These are phyloP conservation scores for Pterocles orientalis DNA, from an alignment of 2,113 vertebrate genomes.

Conservation along the genomic window DNA sequence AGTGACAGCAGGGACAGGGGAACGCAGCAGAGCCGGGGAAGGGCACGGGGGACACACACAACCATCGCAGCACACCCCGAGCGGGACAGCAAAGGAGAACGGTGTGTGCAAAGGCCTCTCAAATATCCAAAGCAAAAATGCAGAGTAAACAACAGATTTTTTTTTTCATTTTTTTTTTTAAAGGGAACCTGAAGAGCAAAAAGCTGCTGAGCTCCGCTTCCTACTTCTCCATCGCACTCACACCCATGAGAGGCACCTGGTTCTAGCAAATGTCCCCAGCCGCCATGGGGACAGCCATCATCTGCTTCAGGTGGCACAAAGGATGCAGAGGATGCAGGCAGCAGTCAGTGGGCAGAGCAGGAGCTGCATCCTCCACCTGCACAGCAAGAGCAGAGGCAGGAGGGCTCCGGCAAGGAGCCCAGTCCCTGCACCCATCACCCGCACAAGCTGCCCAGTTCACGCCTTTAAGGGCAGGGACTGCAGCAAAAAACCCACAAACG, in stretches of 20 bases:
- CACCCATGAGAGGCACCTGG: not conserved
- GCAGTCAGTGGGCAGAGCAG: not conserved
- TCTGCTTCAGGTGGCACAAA: no score
- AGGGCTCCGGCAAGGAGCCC: not conserved
- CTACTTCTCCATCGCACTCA: not conserved
- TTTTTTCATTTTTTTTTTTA: not conserved
- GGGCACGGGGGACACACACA: not conserved
- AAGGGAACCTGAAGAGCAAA: not conserved
- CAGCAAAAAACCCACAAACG: fast-evolving
- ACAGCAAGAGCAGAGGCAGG: not conserved
- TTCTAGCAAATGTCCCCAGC: not conserved
- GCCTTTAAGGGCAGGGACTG: not conserved
- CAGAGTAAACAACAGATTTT: not conserved
- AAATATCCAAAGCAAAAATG: not conserved
- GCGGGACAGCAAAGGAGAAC: not conserved
- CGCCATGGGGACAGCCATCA: not conserved
- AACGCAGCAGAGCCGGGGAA: fast-evolving
- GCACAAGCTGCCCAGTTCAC: not conserved
- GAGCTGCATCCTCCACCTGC: not conserved
- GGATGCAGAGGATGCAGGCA: not conserved
- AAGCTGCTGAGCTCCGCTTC: not conserved
- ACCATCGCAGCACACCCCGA: not conserved
- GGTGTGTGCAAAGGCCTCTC: not conserved
- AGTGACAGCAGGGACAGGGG: not conserved
- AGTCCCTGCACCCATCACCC: fast-evolving